Evolutionary conservation across 1,140 invertebrate genomes (phyloP).

Genomic region (Lepidostoma basale): DNA sequence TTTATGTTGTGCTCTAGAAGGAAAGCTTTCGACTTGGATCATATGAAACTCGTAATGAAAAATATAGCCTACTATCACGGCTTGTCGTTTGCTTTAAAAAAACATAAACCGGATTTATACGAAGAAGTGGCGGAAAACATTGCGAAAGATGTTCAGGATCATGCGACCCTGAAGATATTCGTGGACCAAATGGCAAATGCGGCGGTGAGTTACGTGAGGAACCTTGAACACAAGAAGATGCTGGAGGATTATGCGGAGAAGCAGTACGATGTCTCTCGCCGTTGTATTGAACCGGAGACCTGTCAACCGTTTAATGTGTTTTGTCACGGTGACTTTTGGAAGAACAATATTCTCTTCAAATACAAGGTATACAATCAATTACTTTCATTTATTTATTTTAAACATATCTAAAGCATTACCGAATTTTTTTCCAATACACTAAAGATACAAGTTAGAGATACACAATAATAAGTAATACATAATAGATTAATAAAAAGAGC

Average conservation of each 20-base stretch:
- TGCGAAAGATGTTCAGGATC: background rate
- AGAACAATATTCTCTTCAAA: conserved; percentile 33
- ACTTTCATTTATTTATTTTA: too few species aligned
- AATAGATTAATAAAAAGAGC: too few species aligned
- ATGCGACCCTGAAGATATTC: background rate
- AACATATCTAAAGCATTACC: too few species aligned
- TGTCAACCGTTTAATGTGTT: conserved; percentile 18
- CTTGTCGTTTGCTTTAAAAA: conserved; percentile 24
- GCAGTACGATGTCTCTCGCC: background rate
- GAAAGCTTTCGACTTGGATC: conserved; percentile 20
- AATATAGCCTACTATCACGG: conserved; percentile 20
- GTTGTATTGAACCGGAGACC: background rate
- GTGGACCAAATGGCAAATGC: background rate
- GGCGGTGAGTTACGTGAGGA: background rate
- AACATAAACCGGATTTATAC: background rate
- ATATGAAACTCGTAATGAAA: conserved; percentile 9
- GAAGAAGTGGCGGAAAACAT: background rate
- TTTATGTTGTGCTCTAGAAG: conserved; percentile 13
- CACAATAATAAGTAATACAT: too few species aligned
- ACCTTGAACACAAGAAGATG: background rate
- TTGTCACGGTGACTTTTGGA: conserved; percentile 31
- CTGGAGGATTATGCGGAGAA: conserved; percentile 1
- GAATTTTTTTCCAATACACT: too few species aligned
- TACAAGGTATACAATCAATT: conserved; percentile 12
- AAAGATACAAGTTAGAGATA: too few species aligned